Percentiles rank a stretch among this genome's conserved stretches.
Conservation (phyloP, 1,140 invertebrate genomes). For the Apocrypta bakeri region DNA sequence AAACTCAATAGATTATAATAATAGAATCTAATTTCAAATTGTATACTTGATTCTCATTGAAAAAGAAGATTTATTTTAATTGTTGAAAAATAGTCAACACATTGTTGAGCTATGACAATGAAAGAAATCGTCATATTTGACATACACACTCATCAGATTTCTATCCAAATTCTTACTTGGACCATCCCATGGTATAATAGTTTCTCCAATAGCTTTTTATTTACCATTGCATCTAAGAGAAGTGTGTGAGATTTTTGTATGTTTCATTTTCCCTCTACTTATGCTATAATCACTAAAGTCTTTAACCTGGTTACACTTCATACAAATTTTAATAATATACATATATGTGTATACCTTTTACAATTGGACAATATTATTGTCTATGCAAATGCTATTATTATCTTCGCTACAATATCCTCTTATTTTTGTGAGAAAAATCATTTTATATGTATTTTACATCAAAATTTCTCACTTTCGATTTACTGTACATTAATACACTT, state of each 20-base stretch:
- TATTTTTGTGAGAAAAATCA: conserved; percentile 23
- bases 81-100: conserved; percentile 59
- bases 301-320: background rate
- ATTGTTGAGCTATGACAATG: conserved; percentile 19
- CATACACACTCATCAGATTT: background rate
- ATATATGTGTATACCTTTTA: conserved; percentile 28
- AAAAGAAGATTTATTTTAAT: no score
- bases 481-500: background rate
- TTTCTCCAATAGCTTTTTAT: conserved; percentile 2
- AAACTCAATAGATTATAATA: background rate
- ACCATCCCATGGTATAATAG: no score
- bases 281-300: background rate
- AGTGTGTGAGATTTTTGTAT: background rate
- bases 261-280: background rate
- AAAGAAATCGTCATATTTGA: conserved; percentile 53
- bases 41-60: no score
- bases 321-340: background rate
- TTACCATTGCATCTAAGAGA: background rate
- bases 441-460: background rate
- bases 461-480: background rate
- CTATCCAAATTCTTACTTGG: no score
- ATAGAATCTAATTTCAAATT: background rate
- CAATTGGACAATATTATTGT: conserved; percentile 60
- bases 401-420: conserved; percentile 12
- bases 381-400: conserved; percentile 54